These are phyloP conservation scores for Choreutis nemorana DNA, from an alignment of 2,888 invertebrate species.

Conservation along the genomic window DNA sequence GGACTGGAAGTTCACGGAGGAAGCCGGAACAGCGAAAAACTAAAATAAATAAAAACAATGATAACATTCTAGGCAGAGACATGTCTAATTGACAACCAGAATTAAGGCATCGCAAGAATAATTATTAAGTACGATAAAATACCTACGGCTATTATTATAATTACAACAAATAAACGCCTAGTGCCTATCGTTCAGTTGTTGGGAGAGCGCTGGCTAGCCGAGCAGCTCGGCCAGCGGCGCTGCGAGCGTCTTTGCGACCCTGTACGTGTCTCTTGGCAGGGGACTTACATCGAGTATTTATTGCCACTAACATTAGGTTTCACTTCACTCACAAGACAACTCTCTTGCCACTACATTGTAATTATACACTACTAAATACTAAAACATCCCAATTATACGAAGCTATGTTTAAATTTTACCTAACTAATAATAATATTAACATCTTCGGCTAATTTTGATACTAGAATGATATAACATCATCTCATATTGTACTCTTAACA, in stretches of 20 bases:
- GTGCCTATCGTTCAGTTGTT: slow-evolving; percentile 44
- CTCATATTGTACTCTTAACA: slow-evolving; percentile 67
- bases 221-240: slow-evolving; percentile 11
- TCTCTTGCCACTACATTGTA: slow-evolving; percentile 50
- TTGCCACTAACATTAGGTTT: slow-evolving; percentile 54
- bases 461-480: slow-evolving; percentile 67
- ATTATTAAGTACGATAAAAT: slow-evolving; percentile 68
- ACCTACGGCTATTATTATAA: slow-evolving; percentile 66
- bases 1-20: slow-evolving; percentile 66
- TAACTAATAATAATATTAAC: slow-evolving; percentile 66
- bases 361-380: slow-evolving; percentile 58
- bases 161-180: slow-evolving; percentile 64
- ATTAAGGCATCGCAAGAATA: slow-evolving; percentile 69
- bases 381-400: slow-evolving; percentile 67
- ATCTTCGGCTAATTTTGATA: slow-evolving; percentile 69
- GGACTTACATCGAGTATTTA: slow-evolving; percentile 59
- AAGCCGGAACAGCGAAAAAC: slow-evolving; percentile 60
- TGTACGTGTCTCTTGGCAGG: slow-evolving; percentile 37
- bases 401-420: slow-evolving; percentile 66
- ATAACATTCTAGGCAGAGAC: slow-evolving; percentile 66
- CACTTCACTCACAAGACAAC: slow-evolving; percentile 48
- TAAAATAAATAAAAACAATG: slow-evolving; percentile 61
- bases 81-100: slow-evolving; percentile 69
- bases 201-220: slow-evolving; percentile 17
- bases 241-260: slow-evolving; percentile 22